Evolutionary conservation across 1,140 invertebrate genomes (phyloP).

Genomic region (Heterodera carotae): DNA sequence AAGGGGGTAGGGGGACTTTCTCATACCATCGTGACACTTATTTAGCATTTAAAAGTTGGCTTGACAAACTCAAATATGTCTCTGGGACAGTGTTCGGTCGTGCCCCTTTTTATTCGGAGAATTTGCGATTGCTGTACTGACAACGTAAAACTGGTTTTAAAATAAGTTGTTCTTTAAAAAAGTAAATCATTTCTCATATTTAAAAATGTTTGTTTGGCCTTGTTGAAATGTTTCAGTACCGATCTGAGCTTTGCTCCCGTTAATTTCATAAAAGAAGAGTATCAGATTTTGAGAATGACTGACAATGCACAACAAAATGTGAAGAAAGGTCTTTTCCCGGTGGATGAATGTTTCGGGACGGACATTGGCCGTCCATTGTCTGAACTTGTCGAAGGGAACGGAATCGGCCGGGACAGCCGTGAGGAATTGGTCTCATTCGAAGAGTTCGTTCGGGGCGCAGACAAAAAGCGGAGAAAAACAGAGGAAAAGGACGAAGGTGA

Average conservation of each 20-base stretch:
- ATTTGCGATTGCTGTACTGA: no score
- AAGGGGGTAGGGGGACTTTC: background rate
- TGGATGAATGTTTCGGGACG: conserved; percentile 30
- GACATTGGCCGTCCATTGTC: conserved; percentile 12
- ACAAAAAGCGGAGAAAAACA: background rate
- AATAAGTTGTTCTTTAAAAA: no score
- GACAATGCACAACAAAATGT: background rate
- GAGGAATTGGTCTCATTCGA: conserved; percentile 30
- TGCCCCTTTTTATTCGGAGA: background rate
- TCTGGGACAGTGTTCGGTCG: background rate
- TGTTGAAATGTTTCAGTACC: no score
- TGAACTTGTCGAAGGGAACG: background rate
- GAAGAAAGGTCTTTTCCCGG: conserved; percentile 12
- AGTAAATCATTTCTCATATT: no score
- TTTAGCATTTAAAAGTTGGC: background rate
- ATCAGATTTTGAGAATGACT: no score
- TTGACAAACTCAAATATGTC: background rate
- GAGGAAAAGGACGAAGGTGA: background rate
- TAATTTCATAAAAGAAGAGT: no score
- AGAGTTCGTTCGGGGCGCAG: conserved; percentile 25
- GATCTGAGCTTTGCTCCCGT: no score
- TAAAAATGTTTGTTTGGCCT: no score
- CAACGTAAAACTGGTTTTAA: no score
- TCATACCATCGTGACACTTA: background rate
- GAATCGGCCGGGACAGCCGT: background rate